Conservation (phyloP, 2,113 vertebrate species). For the Chinchilla lanigera region DNA sequence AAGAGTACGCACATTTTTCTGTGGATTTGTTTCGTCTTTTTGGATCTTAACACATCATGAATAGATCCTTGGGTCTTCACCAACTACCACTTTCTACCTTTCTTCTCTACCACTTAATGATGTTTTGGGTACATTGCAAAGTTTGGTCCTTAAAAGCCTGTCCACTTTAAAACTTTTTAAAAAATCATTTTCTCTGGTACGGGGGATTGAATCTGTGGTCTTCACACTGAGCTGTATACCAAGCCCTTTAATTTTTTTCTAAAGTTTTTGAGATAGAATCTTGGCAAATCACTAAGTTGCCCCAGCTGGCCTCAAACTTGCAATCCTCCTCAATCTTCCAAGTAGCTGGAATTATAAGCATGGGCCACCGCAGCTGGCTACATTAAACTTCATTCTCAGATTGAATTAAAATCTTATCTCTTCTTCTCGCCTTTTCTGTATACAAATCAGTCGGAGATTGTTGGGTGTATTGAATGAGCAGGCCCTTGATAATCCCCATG, state of each 20-base stretch:
- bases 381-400: background rate
- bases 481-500: background rate
- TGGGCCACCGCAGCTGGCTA: background rate
- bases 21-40: background rate
- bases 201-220: background rate
- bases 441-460: background rate
- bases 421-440: background rate
- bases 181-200: background rate
- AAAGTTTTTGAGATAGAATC: background rate
- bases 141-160: background rate
- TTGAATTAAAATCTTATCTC: background rate
- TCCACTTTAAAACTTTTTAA: background rate
- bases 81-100: background rate
- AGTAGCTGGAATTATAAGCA: background rate
- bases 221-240: background rate
- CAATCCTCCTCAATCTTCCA: background rate
- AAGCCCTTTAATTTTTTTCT: background rate
- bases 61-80: background rate
- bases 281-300: background rate
- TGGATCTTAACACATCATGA: background rate
- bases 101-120: background rate
- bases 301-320: background rate
- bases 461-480: background rate
- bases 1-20: background rate
- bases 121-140: background rate